Evolutionary conservation across 2,113 vertebrate genomes (phyloP), one percentile per base, ranked within the genome.

Genomic region (Pedetes capensis): DNA sequence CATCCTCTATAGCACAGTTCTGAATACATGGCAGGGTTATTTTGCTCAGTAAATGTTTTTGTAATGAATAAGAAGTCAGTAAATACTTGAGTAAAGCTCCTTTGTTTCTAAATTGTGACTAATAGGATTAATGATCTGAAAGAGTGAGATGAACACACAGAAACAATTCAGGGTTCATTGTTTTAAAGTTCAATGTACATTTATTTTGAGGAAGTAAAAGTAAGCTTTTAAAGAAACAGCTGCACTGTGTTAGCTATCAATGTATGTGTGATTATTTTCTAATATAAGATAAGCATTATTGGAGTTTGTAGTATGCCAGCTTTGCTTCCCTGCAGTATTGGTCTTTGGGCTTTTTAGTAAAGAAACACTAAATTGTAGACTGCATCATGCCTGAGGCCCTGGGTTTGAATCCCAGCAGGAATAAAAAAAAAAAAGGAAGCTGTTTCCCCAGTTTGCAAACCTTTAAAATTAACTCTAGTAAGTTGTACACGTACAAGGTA

Each of bases 31-130:
- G 49, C 22, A 74, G 59, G 16, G 2, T 8, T n/a, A 22, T 27
- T 57, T 4, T 66, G 49, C 39, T 68, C 17, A 42, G 61, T 76
- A 34, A 25, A 4, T 64, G 22, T 69, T 85, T 39, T 27, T 72
- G 64, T 23, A 61, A 20, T 88, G 55, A 74, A 5, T 81, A 16
- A 71, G 66, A 75, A 39, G 42, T 27, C 14, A 79, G 27, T 81
- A 68, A 84, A 42, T 51, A 78, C 27, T 74, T 86, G 69, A 32
- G 16, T 83, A 78, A 37, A 59, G n/a, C 18, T 57, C 61, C 55
- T 92, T 87, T 87, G 57, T 94, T 87, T 89, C 87, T 82, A 17
- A 42, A 13, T 76, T 71, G 66, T 80, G 37, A 51, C 64, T 89
- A 34, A 49, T 47, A 86, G 47, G 27, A 49, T 87, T 76, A 72